Base-by-base conservation (phyloP, 2,797 vertebrate species). In the Varecia variegata region DNA sequence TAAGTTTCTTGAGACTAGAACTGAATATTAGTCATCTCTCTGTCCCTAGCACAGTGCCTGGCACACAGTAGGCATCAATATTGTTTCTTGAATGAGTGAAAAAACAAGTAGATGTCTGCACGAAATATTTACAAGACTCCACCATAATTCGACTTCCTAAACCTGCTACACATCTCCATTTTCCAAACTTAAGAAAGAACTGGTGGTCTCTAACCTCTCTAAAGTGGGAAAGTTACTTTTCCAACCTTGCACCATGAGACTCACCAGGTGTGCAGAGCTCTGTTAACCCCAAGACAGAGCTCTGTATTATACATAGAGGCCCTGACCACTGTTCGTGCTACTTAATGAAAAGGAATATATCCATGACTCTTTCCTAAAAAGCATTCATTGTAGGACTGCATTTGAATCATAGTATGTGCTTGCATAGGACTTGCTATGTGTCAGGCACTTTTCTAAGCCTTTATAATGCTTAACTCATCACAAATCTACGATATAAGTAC, bases 11-110 rank as follows among this genome's bases (percentile, higher is more conserved):
- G 70, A 91, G 70, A 54, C 11, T 54, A 81, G 45, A 71, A 74
- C 38, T 82, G 21, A 56, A 35, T 67, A 58, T n/a, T 73, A 21
- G 35, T 54, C 45, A 60, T 74, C 62, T 86, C 30, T 82, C 50
- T 74, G 27, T 30, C n/a, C 5, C 32, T 62, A 67, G 23, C 30
- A 20, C 35, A 65, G 30, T 77, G 15, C 47, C n/a, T 86, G 60
- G 52, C 38, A 80, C 20, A 60, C 70, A 81, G n/a, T 11, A 83
- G 50, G 35, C n/a, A 71, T 32, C 27, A 35, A 7, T 74, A 12
- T 84, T 68, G 8, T 88, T 96, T 81, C 21, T 21, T 92, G 80
- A 96, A 35, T 93, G 38, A 91, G 11, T 60, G 23, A 74, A 54
- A 67, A 56, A 79, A 43, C 50, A 79, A 15, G 43, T 23, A 88